These are phyloP conservation scores for Dipodomys spectabilis DNA, from an alignment of 2,113 vertebrate species.

Conservation along the genomic window DNA sequence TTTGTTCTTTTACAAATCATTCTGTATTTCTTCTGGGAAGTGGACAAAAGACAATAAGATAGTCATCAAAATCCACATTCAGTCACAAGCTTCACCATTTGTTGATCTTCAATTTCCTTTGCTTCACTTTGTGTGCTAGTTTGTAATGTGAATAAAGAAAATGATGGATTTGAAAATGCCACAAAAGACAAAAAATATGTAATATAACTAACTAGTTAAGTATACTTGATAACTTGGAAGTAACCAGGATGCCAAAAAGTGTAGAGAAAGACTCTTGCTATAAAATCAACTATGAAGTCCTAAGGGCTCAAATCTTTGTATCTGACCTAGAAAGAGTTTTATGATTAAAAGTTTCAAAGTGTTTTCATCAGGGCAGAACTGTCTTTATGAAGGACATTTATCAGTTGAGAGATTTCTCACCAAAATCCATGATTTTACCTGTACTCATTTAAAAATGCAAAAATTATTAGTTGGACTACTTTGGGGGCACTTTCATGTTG, in stretches of 20 bases:
- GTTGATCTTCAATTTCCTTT: neutral
- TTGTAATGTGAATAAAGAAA: conserved; percentile 30
- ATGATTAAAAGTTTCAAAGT: conserved; percentile 15
- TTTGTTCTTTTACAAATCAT: neutral
- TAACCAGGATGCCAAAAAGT: neutral
- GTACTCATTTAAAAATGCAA: conserved; percentile 10
- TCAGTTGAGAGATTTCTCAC: neutral
- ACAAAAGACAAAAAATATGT: conserved; percentile 25
- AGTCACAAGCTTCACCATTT: neutral
- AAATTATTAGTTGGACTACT: neutral
- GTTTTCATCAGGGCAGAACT: neutral
- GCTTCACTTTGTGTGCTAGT: neutral
- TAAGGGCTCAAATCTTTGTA: conserved; percentile 18
- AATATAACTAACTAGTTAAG: neutral
- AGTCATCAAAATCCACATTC: neutral
- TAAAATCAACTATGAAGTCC: neutral
- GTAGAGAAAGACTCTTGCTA: neutral
- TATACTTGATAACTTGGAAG: neutral
- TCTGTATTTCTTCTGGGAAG: neutral
- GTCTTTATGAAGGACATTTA: neutral
- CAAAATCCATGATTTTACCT: neutral
- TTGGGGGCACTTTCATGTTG: neutral
- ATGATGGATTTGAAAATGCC: conserved; percentile 4
- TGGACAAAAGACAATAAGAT: neutral
- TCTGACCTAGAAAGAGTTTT: neutral